These are phyloP conservation scores for Oryctes rhinoceros DNA, from an alignment of 1,140 invertebrate genomes.

Conservation along the genomic window DNA sequence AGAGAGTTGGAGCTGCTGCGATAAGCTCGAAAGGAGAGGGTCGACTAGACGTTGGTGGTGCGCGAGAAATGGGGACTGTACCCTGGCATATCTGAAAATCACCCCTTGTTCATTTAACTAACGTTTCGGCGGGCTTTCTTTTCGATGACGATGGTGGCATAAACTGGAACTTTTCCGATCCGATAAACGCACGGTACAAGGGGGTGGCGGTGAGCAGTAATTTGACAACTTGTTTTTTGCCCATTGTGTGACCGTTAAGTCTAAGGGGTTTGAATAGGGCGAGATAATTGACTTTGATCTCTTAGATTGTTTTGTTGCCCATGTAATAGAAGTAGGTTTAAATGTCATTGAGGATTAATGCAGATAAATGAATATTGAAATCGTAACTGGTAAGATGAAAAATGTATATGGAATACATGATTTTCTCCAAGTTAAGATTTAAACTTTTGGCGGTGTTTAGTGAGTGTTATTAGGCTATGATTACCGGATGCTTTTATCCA, in stretches of 20 bases:
- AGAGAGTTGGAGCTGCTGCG: neutral
- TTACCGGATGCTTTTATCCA: too few relatives aligned
- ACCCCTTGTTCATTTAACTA: slow-evolving; percentile 18
- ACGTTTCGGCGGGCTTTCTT: neutral
- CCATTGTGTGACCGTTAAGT: slow-evolving; percentile 21
- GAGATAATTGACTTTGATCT: slow-evolving; percentile 11
- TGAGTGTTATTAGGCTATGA: too few relatives aligned
- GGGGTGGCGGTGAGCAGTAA: neutral
- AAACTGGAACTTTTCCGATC: slow-evolving; percentile 21
- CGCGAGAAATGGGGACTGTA: neutral
- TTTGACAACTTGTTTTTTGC: slow-evolving; percentile 22
- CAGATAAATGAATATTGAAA: too few relatives aligned
- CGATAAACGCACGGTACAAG: neutral
- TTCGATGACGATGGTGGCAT: neutral
- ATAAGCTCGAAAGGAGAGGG: neutral
- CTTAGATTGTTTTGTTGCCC: neutral
- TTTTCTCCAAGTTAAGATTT: too few relatives aligned
- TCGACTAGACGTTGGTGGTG: neutral
- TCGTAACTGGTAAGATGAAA: too few relatives aligned
- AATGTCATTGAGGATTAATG: neutral
- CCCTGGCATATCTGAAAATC: neutral
- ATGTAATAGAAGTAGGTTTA: neutral
- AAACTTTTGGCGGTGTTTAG: too few relatives aligned
- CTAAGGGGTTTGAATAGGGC: neutral
- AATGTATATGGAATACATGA: too few relatives aligned